Base-by-base conservation (phyloP, 2,797 vertebrate genomes). In the Natrix natrix region DNA sequence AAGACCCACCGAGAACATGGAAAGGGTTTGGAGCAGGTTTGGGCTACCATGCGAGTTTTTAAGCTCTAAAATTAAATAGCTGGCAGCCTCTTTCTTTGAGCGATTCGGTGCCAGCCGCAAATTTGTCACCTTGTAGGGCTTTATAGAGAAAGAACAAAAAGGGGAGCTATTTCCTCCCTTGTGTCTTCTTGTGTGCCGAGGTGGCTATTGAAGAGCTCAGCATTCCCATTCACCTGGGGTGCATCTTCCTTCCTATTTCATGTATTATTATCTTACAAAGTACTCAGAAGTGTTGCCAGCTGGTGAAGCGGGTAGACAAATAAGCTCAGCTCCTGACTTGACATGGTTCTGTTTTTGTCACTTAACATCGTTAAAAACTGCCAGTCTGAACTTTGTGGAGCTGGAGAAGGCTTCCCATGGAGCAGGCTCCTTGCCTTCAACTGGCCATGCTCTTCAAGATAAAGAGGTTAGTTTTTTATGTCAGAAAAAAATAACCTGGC, bases 21-120 rank as follows among this genome's bases (percentile, higher is more conserved):
- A 92, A 86, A 89, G 91, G 59, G 43, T 94, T 94, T 7, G 37
- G 87, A 95, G 91, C 89, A 48, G 52, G 90, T 88, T 14, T 93
- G 89, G 94, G 94, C 94, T 93, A 90, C 91, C 91, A 3, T 93
- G 91, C 89, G 94, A 24, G 89, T 78, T 86, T 90, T 88, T 48
- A 94, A 88, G 89, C 96, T 97, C 97, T 98, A 97, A 96, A 97
- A 97, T 97, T 97, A 98, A 98, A 97, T 96, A 97, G 96, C 96
- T 97, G 97, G 96, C 95, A 96, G 94, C 83, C 32, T 94, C 96
- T 97, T 97, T 96, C 96, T 97, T 97, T 97, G 97, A 97, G 96
- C 97, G 97, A 97, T 97, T 97, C 96, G 95, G 97, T 37, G 90
- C 96, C 95, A 92, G 97, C 96, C 96, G 96, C 97, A 97, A 97